These are phyloP conservation scores for Caprella mutica DNA, from an alignment of 2,888 invertebrate species.

Conservation along the genomic window DNA sequence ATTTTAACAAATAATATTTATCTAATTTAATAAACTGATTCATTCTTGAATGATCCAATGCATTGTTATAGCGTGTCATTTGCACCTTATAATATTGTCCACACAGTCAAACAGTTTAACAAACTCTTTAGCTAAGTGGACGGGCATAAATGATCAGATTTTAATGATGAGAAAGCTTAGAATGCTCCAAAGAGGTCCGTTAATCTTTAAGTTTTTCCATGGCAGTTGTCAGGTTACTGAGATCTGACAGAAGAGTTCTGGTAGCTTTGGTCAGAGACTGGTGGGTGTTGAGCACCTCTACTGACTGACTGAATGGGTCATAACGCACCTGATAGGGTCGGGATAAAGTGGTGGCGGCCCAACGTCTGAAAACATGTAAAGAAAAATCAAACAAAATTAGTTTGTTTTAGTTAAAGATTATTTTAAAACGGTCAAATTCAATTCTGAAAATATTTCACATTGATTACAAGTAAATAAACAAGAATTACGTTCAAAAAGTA, in stretches of 20 bases:
- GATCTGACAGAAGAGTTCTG: slow-evolving; percentile 73
- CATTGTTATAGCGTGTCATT: no score
- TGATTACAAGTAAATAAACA: no score
- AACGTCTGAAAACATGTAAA: slow-evolving; percentile 57
- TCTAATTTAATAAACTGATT: background rate
- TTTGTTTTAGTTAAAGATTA: no score
- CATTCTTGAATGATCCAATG: no score
- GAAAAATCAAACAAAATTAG: no score
- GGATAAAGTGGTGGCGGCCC: slow-evolving; percentile 78
- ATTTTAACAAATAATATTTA: background rate
- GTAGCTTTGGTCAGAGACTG: slow-evolving; percentile 72
- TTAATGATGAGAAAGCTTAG: background rate
- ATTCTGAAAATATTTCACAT: background rate
- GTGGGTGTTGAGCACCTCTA: slow-evolving; percentile 60
- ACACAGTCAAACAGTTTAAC: no score
- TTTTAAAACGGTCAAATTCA: background rate
- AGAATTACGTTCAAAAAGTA: no score
- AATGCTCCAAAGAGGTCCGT: background rate
- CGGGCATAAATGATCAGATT: no score
- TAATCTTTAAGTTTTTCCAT: slow-evolving; percentile 62
- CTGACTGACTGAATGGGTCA: slow-evolving; percentile 37
- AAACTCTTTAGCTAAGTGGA: no score
- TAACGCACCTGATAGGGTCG: slow-evolving; percentile 94
- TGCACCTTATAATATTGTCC: no score
- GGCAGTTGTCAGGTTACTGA: slow-evolving; percentile 76